phyloP scores from a whole-genome alignment of 2,113 vertebrate genomes.

The Saguinus midas region DNA sequence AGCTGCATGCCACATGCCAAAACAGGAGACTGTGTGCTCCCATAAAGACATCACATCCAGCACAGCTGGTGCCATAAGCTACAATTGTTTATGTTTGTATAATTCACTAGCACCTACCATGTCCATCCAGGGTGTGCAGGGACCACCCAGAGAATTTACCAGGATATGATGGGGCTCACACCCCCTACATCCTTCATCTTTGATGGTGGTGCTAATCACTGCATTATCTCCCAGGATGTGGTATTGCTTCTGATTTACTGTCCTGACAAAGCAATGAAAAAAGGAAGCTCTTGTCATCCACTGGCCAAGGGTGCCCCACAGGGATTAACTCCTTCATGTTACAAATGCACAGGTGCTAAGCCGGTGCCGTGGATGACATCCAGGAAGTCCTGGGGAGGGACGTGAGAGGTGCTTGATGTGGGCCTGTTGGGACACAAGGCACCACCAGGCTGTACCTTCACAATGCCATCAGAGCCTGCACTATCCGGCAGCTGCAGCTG shows the following conservation, averaged over 20 bases:
- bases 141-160: neutral
- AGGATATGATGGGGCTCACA: neutral
- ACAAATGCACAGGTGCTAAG: neutral
- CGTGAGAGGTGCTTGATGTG: neutral
- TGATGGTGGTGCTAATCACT: neutral
- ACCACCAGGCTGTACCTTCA: neutral
- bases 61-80: neutral
- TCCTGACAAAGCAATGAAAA: neutral
- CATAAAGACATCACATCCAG: neutral
- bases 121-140: neutral
- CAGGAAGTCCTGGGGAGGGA: neutral
- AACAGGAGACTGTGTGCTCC: neutral
- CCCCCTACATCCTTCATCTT: neutral
- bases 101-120: neutral
- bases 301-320: neutral
- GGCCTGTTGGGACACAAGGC: neutral
- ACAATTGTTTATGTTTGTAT: neutral
- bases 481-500: rapidly evolving
- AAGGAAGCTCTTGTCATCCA: neutral
- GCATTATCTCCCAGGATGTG: neutral
- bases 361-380: neutral
- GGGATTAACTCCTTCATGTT: neutral
- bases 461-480: neutral
- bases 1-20: neutral
- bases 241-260: neutral